Conservation (phyloP, 1,140 invertebrate species). For the Lutraria rhynchaena region DNA sequence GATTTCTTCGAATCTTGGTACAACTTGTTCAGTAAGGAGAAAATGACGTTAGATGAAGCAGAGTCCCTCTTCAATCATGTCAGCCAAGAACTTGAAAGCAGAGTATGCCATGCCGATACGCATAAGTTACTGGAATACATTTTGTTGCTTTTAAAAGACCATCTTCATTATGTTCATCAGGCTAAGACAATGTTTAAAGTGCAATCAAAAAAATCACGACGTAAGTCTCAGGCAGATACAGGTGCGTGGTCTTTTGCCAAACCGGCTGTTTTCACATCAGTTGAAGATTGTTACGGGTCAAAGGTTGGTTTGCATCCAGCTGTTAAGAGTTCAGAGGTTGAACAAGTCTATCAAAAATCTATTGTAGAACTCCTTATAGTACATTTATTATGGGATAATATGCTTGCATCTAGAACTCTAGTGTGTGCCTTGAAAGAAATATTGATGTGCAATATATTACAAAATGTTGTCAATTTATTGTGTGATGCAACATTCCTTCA, state of each 20-base stretch:
- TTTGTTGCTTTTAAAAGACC: conserved; percentile 23
- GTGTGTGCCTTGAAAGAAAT: conserved; percentile 55
- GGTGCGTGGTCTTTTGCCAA: neutral
- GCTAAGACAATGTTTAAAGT: conserved; percentile 21
- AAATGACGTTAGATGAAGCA: neutral
- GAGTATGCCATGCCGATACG: conserved; percentile 11
- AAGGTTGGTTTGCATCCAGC: conserved; percentile 53
- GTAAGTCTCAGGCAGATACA: neutral
- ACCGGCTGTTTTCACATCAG: neutral
- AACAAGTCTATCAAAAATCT: conserved; percentile 36
- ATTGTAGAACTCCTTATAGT: conserved; percentile 42
- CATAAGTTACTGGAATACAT: conserved; percentile 26
- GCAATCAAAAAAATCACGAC: conserved; percentile 12
- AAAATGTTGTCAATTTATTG: conserved; percentile 41
- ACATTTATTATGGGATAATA: conserved; percentile 41
- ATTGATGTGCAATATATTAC: conserved; percentile 39
- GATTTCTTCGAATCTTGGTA: conserved; percentile 51
- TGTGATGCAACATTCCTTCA: conserved; percentile 47
- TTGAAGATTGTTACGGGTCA: conserved; percentile 33
- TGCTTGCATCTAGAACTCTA: conserved; percentile 9
- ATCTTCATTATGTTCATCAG: conserved; percentile 40
- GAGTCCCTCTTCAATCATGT: conserved; percentile 24
- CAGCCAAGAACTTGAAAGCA: conserved; percentile 11
- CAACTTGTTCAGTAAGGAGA: conserved; percentile 28
- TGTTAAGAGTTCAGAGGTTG: neutral